Conservation (phyloP, 2,888 invertebrate genomes). For the Scaptodrosophila latifasciaeformis region DNA sequence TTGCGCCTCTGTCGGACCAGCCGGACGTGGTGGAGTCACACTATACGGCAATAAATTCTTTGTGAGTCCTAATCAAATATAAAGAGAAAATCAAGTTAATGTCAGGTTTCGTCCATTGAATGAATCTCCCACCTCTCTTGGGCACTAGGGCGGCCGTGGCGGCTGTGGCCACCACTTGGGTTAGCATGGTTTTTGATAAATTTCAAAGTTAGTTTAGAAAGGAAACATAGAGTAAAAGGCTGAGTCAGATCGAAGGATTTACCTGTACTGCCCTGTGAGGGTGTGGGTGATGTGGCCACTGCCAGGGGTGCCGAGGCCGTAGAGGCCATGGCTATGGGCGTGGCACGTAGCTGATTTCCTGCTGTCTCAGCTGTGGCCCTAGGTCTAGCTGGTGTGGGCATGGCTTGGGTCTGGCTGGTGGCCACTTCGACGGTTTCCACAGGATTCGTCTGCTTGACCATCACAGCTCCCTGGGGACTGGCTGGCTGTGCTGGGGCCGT, state of each 20-base stretch:
- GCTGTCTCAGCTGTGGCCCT: slow-evolving; percentile 37
- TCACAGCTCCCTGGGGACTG: neutral
- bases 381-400: slow-evolving; percentile 24
- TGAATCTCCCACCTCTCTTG: slow-evolving; percentile 49
- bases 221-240: neutral
- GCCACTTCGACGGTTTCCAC: neutral
- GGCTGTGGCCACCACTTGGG: too few relatives aligned
- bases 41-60: slow-evolving; percentile 89
- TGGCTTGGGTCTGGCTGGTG: slow-evolving; percentile 31
- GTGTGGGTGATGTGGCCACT: slow-evolving; percentile 79
- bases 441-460: neutral
- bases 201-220: neutral
- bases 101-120: neutral
- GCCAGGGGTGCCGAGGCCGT: slow-evolving; percentile 51
- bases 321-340: slow-evolving; percentile 28
- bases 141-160: slow-evolving; percentile 51
- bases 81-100: slow-evolving; percentile 7
- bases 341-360: slow-evolving; percentile 40
- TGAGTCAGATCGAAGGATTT: slow-evolving; percentile 3
- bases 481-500: slow-evolving; percentile 17
- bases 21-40: slow-evolving; percentile 90
- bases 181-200: slow-evolving; percentile 34
- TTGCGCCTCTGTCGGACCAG: slow-evolving; percentile 94
- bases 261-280: slow-evolving; percentile 80
- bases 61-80: slow-evolving; percentile 70